These are phyloP conservation scores for Vanacampus margaritifer DNA, from an alignment of 2,113 vertebrate species.

Conservation along the genomic window DNA sequence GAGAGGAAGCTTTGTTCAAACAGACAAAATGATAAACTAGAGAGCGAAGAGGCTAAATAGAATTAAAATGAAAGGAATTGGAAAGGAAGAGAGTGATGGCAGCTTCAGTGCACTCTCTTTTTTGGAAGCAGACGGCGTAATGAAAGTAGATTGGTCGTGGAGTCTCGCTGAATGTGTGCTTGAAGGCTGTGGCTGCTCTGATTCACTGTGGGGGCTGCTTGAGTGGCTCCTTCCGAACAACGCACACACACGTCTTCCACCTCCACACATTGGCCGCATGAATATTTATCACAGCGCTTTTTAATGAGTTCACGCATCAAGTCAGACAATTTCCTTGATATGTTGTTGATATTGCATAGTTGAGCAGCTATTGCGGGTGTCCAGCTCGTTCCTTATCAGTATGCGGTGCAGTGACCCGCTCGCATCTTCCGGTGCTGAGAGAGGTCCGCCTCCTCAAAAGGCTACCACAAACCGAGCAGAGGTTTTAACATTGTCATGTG, in stretches of 20 bases:
- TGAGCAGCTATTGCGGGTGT: constrained; percentile 13
- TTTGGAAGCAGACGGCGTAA: constrained; percentile 39
- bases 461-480: constrained; percentile 16
- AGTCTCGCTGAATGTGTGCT: constrained; percentile 36
- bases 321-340: constrained; percentile 18
- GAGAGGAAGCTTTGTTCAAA: constrained; percentile 47
- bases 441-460: constrained; percentile 14
- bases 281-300: constrained; percentile 55
- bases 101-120: constrained; percentile 21
- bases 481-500: constrained; percentile 25
- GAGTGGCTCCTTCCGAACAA: constrained; percentile 60
- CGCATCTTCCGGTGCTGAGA: constrained; percentile 18
- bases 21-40: constrained; percentile 39
- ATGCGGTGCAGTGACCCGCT: constrained; percentile 27
- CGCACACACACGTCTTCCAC: constrained; percentile 44
- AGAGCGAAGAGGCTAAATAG: constrained; percentile 25
- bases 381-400: constrained; percentile 46
- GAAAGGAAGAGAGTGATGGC: constrained; percentile 12
- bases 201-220: constrained; percentile 40
- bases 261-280: constrained; percentile 55
- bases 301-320: constrained; percentile 46
- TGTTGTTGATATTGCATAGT: constrained; percentile 16
- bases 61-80: constrained; percentile 25
- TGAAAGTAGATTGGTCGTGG: constrained; percentile 18
- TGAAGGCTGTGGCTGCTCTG: constrained; percentile 30